phyloP scores from a whole-genome alignment of 2,113 vertebrate species.

The Microcebus tavaratra region DNA sequence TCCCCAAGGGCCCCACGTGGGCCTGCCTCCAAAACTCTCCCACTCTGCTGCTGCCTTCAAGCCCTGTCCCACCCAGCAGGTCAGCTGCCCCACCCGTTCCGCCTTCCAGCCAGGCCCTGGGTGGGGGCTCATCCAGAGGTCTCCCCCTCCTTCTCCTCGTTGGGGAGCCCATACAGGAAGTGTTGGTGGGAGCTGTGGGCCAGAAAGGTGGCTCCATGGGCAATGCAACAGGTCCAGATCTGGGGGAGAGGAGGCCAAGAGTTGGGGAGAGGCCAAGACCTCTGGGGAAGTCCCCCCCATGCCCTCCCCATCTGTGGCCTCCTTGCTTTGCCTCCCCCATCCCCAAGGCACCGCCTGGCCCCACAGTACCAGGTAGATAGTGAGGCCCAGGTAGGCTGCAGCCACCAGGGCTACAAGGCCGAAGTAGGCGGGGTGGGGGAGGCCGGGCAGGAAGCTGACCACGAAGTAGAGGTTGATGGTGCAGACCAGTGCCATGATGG shows the following conservation, averaged over 20 bases:
- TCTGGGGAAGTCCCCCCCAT: fast-evolving
- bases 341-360: neutral
- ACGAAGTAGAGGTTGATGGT: constrained; percentile 86
- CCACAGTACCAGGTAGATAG: constrained; percentile 79
- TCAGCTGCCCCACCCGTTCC: neutral
- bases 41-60: neutral
- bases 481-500: constrained; percentile 81
- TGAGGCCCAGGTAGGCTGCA: constrained; percentile 72
- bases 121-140: neutral
- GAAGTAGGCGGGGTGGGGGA: constrained; percentile 76
- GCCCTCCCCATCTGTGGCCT: fast-evolving
- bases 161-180: constrained; percentile 78
- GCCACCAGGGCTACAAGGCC: constrained; percentile 76
- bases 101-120: too few species aligned
- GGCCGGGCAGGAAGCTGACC: constrained; percentile 79
- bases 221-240: constrained; percentile 85
- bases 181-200: constrained; percentile 70
- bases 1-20: neutral
- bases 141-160: neutral
- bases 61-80: neutral
- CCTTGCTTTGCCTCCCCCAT: neutral
- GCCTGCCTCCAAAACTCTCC: neutral
- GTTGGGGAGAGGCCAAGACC: neutral
- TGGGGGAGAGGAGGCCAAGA: constrained; percentile 26
- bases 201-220: constrained; percentile 75